Evolutionary conservation across 1,140 invertebrate species (phyloP).

Genomic region (Drosophila asahinai): DNA sequence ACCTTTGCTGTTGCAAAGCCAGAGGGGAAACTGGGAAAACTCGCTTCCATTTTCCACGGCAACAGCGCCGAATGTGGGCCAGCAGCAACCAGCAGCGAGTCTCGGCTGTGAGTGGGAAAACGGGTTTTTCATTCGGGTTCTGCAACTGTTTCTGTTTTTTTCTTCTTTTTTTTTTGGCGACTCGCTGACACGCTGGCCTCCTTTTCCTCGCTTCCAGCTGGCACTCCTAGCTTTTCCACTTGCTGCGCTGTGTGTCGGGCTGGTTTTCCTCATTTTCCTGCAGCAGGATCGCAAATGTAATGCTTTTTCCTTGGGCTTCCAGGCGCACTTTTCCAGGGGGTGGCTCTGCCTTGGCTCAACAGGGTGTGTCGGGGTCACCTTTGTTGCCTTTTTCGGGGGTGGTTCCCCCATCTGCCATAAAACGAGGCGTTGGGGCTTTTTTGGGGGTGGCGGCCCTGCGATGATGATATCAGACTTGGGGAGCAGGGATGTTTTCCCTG

Average conservation of each 20-base stretch:
- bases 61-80: constrained; percentile 59
- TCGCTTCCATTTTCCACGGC: constrained; percentile 59
- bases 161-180: constrained; percentile 24
- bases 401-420: constrained; percentile 23
- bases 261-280: constrained; percentile 24
- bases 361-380: constrained; percentile 56
- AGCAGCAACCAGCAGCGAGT: constrained; percentile 50
- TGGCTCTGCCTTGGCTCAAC: constrained; percentile 26
- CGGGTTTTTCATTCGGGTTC: constrained; percentile 72
- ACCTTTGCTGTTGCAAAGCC: constrained; percentile 5
- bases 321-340: constrained; percentile 34
- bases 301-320: constrained; percentile 26
- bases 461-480: constrained; percentile 57
- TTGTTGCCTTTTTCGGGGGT: constrained; percentile 43
- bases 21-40: constrained; percentile 56
- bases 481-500: constrained; percentile 25
- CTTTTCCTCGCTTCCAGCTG: constrained; percentile 55
- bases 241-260: constrained; percentile 14
- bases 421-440: constrained; percentile 25
- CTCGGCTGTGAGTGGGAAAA: constrained; percentile 49
- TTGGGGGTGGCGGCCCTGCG: constrained; percentile 9
- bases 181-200: constrained; percentile 77
- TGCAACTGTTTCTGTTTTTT: constrained; percentile 43
- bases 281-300: constrained; percentile 39
- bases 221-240: constrained; percentile 59